phyloP scores from a whole-genome alignment of 2,888 invertebrate species.

The Sarcophaga variegata region DNA sequence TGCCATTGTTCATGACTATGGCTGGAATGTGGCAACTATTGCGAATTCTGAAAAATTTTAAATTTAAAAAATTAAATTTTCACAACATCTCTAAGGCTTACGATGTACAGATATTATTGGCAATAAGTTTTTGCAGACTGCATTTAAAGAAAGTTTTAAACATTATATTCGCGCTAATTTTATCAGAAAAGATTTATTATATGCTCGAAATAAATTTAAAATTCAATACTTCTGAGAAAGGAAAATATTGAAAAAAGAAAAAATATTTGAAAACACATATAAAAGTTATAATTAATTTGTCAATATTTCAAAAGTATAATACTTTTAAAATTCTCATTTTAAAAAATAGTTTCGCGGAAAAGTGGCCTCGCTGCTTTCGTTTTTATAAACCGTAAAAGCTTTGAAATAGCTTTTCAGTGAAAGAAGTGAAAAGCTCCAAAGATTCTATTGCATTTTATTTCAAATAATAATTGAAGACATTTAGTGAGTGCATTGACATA shows the following conservation, averaged over 20 bases:
- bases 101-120: not conserved
- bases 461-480: conserved; percentile 1
- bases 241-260: not conserved
- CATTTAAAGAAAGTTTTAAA: not conserved
- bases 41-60: conserved; percentile 27
- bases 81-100: not conserved
- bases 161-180: not conserved
- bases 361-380: not conserved
- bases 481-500: conserved; percentile 11
- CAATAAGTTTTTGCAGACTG: not conserved
- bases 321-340: not conserved
- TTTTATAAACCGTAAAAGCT: not conserved
- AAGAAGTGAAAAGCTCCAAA: conserved; percentile 37
- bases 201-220: not conserved
- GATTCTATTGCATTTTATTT: conserved; percentile 2
- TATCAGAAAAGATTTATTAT: not conserved
- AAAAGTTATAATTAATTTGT: not conserved
- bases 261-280: not conserved
- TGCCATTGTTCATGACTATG: conserved; percentile 83
- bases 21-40: conserved; percentile 45
- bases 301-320: not conserved
- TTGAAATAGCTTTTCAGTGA: not conserved
- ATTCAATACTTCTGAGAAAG: not conserved
- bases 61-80: not conserved
- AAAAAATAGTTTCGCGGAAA: not conserved